Evolutionary conservation across 2,888 invertebrate species (phyloP).

Genomic region (Amphipyra berbera): DNA sequence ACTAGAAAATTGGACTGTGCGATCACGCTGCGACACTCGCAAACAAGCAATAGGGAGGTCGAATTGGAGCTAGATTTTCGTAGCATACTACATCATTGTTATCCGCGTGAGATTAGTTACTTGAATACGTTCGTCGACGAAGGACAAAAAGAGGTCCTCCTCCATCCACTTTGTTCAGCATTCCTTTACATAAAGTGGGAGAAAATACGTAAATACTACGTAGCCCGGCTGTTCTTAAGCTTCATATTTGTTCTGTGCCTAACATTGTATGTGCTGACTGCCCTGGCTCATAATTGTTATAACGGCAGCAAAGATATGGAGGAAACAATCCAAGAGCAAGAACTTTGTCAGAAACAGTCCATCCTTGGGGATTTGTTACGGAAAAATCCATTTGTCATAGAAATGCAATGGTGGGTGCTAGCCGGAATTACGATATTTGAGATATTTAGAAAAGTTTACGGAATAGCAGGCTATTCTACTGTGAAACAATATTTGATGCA

Average conservation of each 20-base stretch:
- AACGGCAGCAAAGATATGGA: slow-evolving; percentile 94
- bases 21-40: slow-evolving; percentile 94
- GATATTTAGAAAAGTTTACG: slow-evolving; percentile 94
- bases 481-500: slow-evolving; percentile 95
- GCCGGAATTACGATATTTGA: slow-evolving; percentile 95
- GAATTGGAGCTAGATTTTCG: slow-evolving; percentile 95
- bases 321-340: slow-evolving; percentile 92
- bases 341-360: slow-evolving; percentile 94
- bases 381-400: slow-evolving; percentile 93
- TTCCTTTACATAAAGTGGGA: slow-evolving; percentile 97
- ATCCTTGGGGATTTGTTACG: slow-evolving; percentile 93
- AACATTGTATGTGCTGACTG: slow-evolving; percentile 95
- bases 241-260: slow-evolving; percentile 94
- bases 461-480: slow-evolving; percentile 94
- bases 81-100: slow-evolving; percentile 94
- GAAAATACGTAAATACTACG: slow-evolving; percentile 96
- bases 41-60: slow-evolving; percentile 94
- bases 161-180: slow-evolving; percentile 96
- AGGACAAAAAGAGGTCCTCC: slow-evolving; percentile 95
- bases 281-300: slow-evolving; percentile 95
- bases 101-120: slow-evolving; percentile 95
- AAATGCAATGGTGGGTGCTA: slow-evolving; percentile 95
- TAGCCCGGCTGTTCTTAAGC: slow-evolving; percentile 94
- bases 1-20: slow-evolving; percentile 95
- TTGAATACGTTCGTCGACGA: slow-evolving; percentile 96